phyloP scores from a whole-genome alignment of 2,113 vertebrate genomes.

The Pleuronectes platessa region DNA sequence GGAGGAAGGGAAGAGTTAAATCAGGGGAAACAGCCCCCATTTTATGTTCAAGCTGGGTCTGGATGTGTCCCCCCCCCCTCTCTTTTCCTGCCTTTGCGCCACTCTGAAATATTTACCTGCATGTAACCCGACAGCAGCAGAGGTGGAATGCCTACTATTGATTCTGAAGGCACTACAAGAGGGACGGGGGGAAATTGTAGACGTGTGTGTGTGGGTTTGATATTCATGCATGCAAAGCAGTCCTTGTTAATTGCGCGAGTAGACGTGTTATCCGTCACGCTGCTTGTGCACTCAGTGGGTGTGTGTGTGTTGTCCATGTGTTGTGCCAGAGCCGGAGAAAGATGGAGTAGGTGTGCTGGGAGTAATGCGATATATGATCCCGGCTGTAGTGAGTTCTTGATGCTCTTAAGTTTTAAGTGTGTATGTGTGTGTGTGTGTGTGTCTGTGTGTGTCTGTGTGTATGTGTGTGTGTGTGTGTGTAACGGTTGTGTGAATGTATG shows the following conservation, averaged over 20 bases:
- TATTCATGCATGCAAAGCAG: conserved; percentile 65
- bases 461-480: conserved; percentile 21
- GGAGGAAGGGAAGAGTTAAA: conserved; percentile 62
- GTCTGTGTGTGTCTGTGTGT: no score
- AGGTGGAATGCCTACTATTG: conserved; percentile 15
- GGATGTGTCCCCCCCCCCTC: conserved; percentile 45
- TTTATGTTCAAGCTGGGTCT: conserved; percentile 67
- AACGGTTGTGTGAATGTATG: not conserved
- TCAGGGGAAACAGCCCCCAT: conserved; percentile 69
- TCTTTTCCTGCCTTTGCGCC: conserved; percentile 57
- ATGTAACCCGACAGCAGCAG: conserved; percentile 44
- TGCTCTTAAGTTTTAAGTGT: conserved; percentile 6
- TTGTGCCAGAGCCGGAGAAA: conserved; percentile 51
- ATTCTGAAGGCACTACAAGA: conserved; percentile 9
- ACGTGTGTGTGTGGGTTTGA: conserved; percentile 26
- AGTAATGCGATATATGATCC: conserved; percentile 22
- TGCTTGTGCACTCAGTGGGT: conserved; percentile 44
- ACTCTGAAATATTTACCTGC: conserved; percentile 63
- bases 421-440: conserved; percentile 24
- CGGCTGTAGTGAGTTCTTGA: conserved; percentile 19
- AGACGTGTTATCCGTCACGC: conserved; percentile 55
- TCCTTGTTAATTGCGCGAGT: conserved; percentile 50
- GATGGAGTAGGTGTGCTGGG: conserved; percentile 64
- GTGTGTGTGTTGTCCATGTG: conserved; percentile 19
- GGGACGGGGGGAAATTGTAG: not conserved